Conservation (phyloP, 2,113 vertebrate species). For the Sardina pilchardus region DNA sequence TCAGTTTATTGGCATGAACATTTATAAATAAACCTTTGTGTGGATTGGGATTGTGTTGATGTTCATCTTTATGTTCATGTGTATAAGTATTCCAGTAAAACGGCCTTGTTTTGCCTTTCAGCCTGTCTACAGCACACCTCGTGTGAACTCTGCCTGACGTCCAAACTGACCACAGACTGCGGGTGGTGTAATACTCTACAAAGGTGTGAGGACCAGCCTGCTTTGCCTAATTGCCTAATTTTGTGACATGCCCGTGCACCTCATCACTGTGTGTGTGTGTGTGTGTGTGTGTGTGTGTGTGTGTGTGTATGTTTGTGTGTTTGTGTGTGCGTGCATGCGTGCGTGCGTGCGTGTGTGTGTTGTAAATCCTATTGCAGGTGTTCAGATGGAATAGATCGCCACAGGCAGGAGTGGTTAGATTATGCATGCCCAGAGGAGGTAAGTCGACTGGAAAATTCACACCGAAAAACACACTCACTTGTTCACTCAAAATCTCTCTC, state of each 20-base stretch:
- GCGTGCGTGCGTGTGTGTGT: conserved; percentile 25
- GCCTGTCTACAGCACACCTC: conserved; percentile 88
- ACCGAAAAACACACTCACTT: not conserved
- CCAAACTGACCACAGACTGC: conserved; percentile 81
- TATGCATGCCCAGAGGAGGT: conserved; percentile 89
- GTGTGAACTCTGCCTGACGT: conserved; percentile 81
- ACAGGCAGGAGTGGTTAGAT: conserved; percentile 90
- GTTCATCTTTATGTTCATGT: too few relatives aligned
- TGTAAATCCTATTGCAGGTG: conserved; percentile 74
- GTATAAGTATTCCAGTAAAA: too few relatives aligned
- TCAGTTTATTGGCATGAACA: too few relatives aligned
- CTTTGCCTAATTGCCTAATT: not conserved
- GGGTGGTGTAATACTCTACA: conserved; percentile 94
- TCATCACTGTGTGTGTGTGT: not conserved
- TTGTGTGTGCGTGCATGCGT: not conserved
- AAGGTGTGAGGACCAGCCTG: conserved; percentile 68
- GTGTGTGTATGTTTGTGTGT: not conserved
- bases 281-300: not conserved
- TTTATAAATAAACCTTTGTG: too few relatives aligned
- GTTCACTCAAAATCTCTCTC: not conserved
- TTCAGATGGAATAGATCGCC: conserved; percentile 89
- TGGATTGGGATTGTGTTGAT: too few relatives aligned
- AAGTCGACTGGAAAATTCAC: conserved; percentile 25
- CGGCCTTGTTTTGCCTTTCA: conserved; percentile 54
- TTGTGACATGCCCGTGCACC: not conserved